Evolutionary conservation across 2,797 vertebrate species (phyloP), one percentile per base, ranked within the genome.

Genomic region (Semotilus atromaculatus): DNA sequence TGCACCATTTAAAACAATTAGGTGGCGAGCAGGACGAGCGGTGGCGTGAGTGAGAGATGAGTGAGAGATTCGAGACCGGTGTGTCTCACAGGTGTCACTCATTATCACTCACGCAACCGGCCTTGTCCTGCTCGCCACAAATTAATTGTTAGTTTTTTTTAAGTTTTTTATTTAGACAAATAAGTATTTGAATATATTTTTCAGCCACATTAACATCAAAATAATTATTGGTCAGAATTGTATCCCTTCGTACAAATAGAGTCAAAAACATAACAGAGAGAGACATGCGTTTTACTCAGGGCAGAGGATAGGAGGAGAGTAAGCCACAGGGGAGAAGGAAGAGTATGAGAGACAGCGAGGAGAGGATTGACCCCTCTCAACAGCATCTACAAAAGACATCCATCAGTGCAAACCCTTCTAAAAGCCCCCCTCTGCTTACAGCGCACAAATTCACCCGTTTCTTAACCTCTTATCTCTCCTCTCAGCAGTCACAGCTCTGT

Each of bases 351-450:
- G 66, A 81, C 62, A 38, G 62, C 38, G 66, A 70, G 26, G 26
- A 78, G 82, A 78, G 48, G 74, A 43, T 53, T 78, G 36, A 77
- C 62, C 34, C n/a, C 73, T 70, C 64, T 21, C 7, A 23, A 77
- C 13, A 70, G 48, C 48, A 84, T 84, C 64, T 84, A 70, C 74
- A 34, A 78, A 78, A 70, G 82, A 66, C 48, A 84, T 84, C 64
- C 64, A 78, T 84, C 82, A 84, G 51, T 70, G 21, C 74, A 70
- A 51, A 73, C 51, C 45, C n/a, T 67, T 68, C 48, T 31, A 11
- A 76, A 78, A 70, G 51, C 48, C 53, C 29, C 64, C 11, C 23
- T 58, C 8, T 60, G 67, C 80, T 81, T 58, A 72, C 51, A 60
- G 34, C 16, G 19, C 45, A 84, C 82, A 77, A 45, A 70, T 60